Base-by-base conservation (phyloP, 2,797 vertebrate species). In the Muscicapa striata region DNA sequence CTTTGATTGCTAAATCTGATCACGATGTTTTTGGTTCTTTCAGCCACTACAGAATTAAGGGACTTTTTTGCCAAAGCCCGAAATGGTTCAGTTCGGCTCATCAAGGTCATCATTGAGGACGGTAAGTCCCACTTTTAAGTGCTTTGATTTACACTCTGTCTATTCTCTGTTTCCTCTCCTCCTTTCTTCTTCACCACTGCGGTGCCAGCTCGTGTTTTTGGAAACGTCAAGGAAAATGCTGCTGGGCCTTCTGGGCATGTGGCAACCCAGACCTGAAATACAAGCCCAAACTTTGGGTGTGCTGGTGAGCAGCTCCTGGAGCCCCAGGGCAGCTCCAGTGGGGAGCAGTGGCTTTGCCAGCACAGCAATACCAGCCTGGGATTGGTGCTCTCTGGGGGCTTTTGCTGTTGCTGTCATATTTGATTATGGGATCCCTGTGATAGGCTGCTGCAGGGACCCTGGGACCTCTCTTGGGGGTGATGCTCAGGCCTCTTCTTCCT, bases 61-160 rank as follows among this genome's bases (percentile, higher is more conserved):
- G 98, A 99, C 76, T 99, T 99, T 97, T 98, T 99, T 97, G 98
- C 98, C 93, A 98, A 98, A 96, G 99, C 99, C 4, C 98, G 99
- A 73, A 98, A 98, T 34, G 99, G 99, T 94, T 98, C 98, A 11
- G 95, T 99, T 95, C 98, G 99, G 95, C 98, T 99, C 92, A 98
- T 99, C 97, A 99, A 99, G 98, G 99, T 99, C 58, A 24, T 99
- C 97, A 99, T 99, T 61, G 98, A 98, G 97, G 99, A 99, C 30
- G 99, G 99, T 99, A 98, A 99, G 98, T 97, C 84, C 22, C 0
- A 2, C 29, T 88, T 93, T 85, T 38, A 40, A 80, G 58, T 23
- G 85, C 67, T 89, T 80, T 91, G 92, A 80, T 96, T 90, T 95
- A 46, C 6, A 2, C 52, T 26, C 0, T 13, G 3, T 41, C 2